Evolutionary conservation across 2,888 invertebrate species (phyloP).

Genomic region (Poecilobothrus nobilitatus): DNA sequence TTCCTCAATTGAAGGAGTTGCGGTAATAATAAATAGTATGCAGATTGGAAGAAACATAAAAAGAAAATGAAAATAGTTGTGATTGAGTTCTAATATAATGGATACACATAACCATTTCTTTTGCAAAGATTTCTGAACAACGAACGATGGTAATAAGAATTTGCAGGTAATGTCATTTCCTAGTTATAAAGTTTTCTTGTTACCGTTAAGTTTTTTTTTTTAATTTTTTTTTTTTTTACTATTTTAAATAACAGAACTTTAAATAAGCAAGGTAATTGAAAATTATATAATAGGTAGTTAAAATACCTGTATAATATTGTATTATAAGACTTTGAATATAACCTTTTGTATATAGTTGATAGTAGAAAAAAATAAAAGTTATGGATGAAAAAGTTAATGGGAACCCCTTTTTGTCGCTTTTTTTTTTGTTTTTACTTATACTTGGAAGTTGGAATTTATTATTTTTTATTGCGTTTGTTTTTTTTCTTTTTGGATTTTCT

Average conservation of each 20-base stretch:
- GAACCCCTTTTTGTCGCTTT: too few species aligned
- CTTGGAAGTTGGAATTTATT: too few species aligned
- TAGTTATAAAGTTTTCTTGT: neutral
- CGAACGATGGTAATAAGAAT: neutral
- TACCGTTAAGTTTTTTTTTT: neutral
- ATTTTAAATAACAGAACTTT: neutral
- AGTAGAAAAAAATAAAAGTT: neutral
- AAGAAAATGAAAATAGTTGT: neutral
- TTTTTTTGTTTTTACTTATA: neutral
- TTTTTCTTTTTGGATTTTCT: too few species aligned
- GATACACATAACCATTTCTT: neutral
- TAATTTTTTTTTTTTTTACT: neutral
- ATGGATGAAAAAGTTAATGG: conserved; percentile 1
- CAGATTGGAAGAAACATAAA: too few species aligned
- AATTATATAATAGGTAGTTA: neutral
- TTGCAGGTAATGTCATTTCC: neutral
- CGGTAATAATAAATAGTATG: too few species aligned
- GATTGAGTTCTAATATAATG: neutral
- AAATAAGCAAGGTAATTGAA: neutral
- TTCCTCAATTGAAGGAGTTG: too few species aligned
- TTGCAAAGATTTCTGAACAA: neutral
- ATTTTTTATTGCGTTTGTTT: neutral
- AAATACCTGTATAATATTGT: too few species aligned
- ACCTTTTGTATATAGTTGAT: neutral
- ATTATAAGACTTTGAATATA: too few species aligned